Percentiles rank a stretch among this genome's conserved stretches.
These are phyloP conservation scores for Isurus oxyrinchus DNA, from an alignment of 2,113 vertebrate species.

Conservation along the genomic window DNA sequence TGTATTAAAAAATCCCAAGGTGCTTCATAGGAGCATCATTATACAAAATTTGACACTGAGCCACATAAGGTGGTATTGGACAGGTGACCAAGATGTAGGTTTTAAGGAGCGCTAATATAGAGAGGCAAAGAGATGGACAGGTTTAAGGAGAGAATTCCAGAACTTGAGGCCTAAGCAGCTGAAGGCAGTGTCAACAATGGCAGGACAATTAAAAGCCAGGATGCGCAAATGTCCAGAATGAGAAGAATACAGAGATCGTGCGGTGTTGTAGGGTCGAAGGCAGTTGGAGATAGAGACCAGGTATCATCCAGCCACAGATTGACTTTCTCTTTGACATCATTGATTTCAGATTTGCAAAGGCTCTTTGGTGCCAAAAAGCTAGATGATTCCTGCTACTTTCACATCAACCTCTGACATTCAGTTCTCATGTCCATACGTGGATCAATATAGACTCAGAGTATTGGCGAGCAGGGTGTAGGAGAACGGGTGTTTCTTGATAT, in stretches of 20 bases:
- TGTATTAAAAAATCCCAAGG: no score
- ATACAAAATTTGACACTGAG: no score
- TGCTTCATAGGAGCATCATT: no score
- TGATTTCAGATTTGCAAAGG: neutral
- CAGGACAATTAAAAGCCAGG: neutral
- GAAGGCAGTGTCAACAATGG: neutral
- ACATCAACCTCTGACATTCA: neutral
- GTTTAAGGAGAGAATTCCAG: no score
- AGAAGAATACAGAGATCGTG: no score
- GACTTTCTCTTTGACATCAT: neutral
- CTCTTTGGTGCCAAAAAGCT: neutral
- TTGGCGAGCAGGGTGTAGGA: neutral
- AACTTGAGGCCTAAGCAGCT: neutral
- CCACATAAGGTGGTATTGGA: no score
- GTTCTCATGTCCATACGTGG: neutral
- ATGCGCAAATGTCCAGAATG: neutral
- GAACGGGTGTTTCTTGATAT: neutral
- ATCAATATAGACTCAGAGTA: neutral
- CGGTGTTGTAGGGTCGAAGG: no score
- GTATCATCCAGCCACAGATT: neutral
- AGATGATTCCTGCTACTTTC: neutral
- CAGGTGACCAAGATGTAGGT: no score
- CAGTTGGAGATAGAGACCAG: neutral
- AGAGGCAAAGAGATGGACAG: no score
- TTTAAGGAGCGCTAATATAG: no score